These are phyloP conservation scores for Phyllostomus hastatus DNA, from an alignment of 2,113 vertebrate species.

Conservation along the genomic window DNA sequence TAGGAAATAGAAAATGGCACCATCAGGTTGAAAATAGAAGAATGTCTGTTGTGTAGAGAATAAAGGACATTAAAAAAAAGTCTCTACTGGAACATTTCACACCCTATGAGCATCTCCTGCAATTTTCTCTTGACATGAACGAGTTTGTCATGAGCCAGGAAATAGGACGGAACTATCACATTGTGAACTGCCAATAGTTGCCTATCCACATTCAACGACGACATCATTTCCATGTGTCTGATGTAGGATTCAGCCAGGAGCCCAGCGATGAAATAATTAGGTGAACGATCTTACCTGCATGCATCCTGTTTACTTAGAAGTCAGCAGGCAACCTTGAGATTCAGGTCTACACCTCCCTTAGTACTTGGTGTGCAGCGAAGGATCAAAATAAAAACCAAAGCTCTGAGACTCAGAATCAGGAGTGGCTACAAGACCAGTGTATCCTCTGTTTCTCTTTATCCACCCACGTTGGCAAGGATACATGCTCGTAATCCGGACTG, in stretches of 20 bases:
- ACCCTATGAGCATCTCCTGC: neutral
- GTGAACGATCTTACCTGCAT: constrained; percentile 64
- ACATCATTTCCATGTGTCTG: constrained; percentile 41
- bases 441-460: constrained; percentile 71
- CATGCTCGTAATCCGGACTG: constrained; percentile 61
- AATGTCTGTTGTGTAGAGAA: constrained; percentile 44
- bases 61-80: constrained; percentile 21
- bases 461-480: constrained; percentile 63
- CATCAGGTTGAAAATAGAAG: constrained; percentile 54
- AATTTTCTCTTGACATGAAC: constrained; percentile 53
- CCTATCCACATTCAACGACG: constrained; percentile 23
- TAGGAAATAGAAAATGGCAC: constrained; percentile 42
- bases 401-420: constrained; percentile 74
- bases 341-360: constrained; percentile 75
- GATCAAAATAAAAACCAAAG: constrained; percentile 85
- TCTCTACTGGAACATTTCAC: constrained; percentile 8
- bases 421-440: constrained; percentile 61
- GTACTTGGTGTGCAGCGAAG: constrained; percentile 60
- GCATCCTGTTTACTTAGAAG: constrained; percentile 78
- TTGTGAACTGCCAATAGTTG: neutral
- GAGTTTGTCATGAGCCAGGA: constrained; percentile 13
- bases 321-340: constrained; percentile 74
- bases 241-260: constrained; percentile 59
- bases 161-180: neutral
- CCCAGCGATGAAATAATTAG: constrained; percentile 66